A percentile compares a stretch with the other conserved stretches of the same genome.
Evolutionary conservation across 2,797 vertebrate species (phyloP).

Genomic region (Enteromius thamalakanensis): DNA sequence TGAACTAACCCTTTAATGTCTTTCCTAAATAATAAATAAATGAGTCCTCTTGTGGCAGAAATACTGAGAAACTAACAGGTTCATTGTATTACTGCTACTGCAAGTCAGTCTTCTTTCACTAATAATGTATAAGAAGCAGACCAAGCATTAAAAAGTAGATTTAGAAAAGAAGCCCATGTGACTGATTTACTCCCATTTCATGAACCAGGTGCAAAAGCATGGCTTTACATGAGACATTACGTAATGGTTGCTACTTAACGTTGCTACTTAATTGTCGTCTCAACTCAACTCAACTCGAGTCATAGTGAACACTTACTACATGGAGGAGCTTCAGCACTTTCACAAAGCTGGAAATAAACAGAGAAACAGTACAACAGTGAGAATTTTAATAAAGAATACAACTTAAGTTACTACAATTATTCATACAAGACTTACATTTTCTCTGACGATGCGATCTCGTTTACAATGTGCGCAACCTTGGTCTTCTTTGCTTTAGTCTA

Average conservation of each 20-base stretch:
- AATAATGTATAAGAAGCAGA: background rate
- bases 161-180: conserved; percentile 21
- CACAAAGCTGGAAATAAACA: conserved; percentile 87
- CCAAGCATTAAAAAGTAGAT: conserved; percentile 8
- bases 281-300: background rate
- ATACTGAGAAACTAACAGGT: background rate
- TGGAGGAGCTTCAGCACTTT: conserved; percentile 95
- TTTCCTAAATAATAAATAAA: background rate
- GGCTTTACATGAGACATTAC: background rate
- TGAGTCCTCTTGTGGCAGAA: too few relatives aligned
- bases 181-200: conserved; percentile 16
- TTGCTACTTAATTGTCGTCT: too few relatives aligned
- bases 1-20: too few relatives aligned
- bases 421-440: conserved; percentile 85
- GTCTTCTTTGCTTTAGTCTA: conserved; percentile 74
- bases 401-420: background rate
- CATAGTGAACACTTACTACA: conserved; percentile 87
- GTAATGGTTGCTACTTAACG: background rate
- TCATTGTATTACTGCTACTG: background rate
- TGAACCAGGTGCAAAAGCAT: background rate
- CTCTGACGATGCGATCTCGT: conserved; percentile 96
- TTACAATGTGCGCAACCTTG: conserved; percentile 92
- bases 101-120: background rate
- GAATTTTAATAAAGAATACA: background rate
- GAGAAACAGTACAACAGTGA: background rate